Conservation (phyloP, 2,888 invertebrate genomes). For the Eurois occulta region DNA sequence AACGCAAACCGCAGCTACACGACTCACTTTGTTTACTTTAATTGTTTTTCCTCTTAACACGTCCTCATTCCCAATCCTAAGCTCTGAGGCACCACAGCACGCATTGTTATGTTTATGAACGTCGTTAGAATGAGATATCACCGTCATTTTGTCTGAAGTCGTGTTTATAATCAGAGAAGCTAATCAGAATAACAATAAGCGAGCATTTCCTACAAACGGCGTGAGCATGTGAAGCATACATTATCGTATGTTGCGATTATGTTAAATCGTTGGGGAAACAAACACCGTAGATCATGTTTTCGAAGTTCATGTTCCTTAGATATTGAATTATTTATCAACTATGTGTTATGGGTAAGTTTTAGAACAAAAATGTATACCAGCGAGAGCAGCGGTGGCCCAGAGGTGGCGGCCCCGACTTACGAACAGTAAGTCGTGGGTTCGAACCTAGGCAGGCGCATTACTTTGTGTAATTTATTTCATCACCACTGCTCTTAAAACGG, state of each 20-base stretch:
- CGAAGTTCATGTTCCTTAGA: constrained; percentile 6
- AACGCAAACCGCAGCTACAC: neutral
- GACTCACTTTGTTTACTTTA: neutral
- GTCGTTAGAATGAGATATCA: constrained; percentile 4
- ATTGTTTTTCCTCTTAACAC: neutral
- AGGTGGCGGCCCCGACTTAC: too few species aligned
- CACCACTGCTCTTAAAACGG: too few species aligned
- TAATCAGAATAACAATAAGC: constrained; percentile 13
- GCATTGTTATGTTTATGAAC: constrained; percentile 2
- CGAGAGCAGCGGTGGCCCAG: too few species aligned
- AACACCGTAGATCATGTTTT: constrained; percentile 1
- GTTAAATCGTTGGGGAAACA: constrained; percentile 8
- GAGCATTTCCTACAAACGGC: neutral
- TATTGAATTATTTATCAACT: constrained; percentile 3
- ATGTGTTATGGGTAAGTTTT: neutral
- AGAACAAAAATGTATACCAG: too few species aligned
- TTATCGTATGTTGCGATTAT: neutral
- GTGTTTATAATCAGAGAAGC: constrained; percentile 20
- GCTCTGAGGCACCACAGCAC: constrained; percentile 7
- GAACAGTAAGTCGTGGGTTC: too few species aligned
- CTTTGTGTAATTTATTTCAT: too few species aligned
- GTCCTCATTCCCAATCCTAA: neutral
- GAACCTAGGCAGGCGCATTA: too few species aligned
- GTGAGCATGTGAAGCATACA: neutral
- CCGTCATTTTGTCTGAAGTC: neutral